A percentile compares a stretch with the other conserved stretches of the same genome.
phyloP scores from a whole-genome alignment of 1,140 invertebrate species.

The Danaus melanippus region DNA sequence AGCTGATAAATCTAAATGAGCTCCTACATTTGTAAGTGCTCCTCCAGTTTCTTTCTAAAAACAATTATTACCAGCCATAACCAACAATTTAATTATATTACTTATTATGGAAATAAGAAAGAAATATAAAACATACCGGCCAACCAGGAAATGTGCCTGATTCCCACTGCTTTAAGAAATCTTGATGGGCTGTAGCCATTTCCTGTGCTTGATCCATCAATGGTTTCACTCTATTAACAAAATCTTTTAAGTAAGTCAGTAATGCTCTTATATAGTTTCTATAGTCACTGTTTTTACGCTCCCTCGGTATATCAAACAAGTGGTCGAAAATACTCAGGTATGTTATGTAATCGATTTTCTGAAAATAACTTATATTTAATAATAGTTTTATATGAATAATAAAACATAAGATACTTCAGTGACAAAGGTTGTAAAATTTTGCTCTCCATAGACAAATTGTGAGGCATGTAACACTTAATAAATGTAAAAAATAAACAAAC shows the following conservation, averaged over 20 bases:
- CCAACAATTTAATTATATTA: neutral
- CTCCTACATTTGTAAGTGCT: constrained; percentile 92
- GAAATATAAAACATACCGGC: constrained; percentile 77
- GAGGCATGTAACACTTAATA: no score
- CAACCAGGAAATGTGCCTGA: constrained; percentile 93
- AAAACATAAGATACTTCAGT: no score
- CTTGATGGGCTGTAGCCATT: constrained; percentile 82
- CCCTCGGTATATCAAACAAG: constrained; percentile 95
- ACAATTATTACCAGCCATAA: constrained; percentile 4
- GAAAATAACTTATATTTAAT: constrained; percentile 38
- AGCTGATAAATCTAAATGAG: constrained; percentile 96
- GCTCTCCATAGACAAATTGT: no score
- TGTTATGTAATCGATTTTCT: constrained; percentile 96
- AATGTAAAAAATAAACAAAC: constrained; percentile 53
- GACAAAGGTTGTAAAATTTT: no score
- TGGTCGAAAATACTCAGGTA: constrained; percentile 97
- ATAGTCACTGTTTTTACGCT: constrained; percentile 95
- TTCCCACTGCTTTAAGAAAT: constrained; percentile 93
- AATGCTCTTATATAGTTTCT: constrained; percentile 88
- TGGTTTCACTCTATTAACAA: constrained; percentile 91
- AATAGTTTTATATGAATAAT: no score
- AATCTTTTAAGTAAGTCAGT: constrained; percentile 91
- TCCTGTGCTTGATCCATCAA: constrained; percentile 88
- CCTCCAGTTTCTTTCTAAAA: constrained; percentile 93
- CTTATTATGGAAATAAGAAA: neutral